Percentiles rank a stretch among this genome's conserved stretches.
Evolutionary conservation across 2,888 invertebrate genomes (phyloP).

Genomic region (Drosophila birchii): DNA sequence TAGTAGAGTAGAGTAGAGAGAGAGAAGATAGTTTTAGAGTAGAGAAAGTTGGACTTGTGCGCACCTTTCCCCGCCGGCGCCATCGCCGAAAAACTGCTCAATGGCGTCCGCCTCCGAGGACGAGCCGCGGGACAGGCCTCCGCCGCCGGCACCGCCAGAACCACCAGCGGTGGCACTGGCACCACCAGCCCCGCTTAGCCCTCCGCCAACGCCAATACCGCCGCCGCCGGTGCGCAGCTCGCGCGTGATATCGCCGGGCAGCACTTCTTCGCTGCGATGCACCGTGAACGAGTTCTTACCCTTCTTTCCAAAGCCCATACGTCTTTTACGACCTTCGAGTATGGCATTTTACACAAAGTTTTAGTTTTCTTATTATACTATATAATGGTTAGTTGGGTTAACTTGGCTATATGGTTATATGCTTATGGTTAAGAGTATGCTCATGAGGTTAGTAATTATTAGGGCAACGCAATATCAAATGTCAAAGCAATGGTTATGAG

Average conservation of each 20-base stretch:
- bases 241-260: conserved; percentile 88
- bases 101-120: conserved; percentile 98
- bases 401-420: conserved; percentile 19
- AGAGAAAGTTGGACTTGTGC: conserved; percentile 75
- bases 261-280: conserved; percentile 99
- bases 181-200: conserved; percentile 77
- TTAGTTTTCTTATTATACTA: conserved; percentile 42
- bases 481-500: conserved; percentile 20
- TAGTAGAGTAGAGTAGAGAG: conserved; percentile 49
- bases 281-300: conserved; percentile 98
- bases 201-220: conserved; percentile 42
- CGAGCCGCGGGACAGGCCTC: conserved; percentile 90
- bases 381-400: conserved; percentile 33
- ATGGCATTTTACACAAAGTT: conserved; percentile 61
- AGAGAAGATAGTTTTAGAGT: conserved; percentile 51
- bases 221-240: conserved; percentile 86
- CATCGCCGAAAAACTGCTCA: conserved; percentile 89
- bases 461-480: conserved; percentile 16
- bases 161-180: conserved; percentile 42
- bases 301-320: conserved; percentile 97
- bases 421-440: conserved; percentile 5
- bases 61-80: conserved; percentile 91
- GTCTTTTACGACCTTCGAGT: conserved; percentile 93
- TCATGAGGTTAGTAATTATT: conserved; percentile 23
- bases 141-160: conserved; percentile 78